Base-by-base conservation (phyloP, 1,140 invertebrate species). In the Ephestia elutella region DNA sequence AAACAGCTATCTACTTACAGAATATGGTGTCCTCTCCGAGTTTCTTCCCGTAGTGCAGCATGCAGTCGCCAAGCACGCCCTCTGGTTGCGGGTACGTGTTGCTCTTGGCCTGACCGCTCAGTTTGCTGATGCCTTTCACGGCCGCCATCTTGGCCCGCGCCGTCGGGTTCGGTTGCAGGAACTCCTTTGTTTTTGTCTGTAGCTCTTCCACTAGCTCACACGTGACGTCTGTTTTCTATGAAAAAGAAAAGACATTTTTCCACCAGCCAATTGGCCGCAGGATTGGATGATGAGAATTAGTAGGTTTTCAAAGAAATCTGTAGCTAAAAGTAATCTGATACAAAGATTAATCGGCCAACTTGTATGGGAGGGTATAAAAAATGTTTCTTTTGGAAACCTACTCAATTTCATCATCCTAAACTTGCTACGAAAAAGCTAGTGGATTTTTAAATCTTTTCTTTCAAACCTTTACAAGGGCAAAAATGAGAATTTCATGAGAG, bases 81-180 rank as follows among this genome's bases (percentile, higher is more conserved):
- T 99, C 98, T 0, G 98, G 97, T 80, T 99, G 98, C 28, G 98
- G 98, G 89, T 99, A 99, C 19, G 97, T 96, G 76, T 95, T 95
- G 25, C 94, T 95, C 86, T 96, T 96, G 5, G 95, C 95, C 80
- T 96, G 95, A 15, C 95, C 95, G 75, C 95, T 96, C 53, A 96
- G 89, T 87, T 96, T 96, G 66, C 94, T 95, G 64, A 96, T 96
- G 28, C 95, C 95, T 88, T 97, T 97, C 7, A 97, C 96, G 51
- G 96, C 96, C 0, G 96, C 96, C 96, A 98, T 98, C 89, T 98
- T 98, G 4, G 96, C 96, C 56, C 96, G 90, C 3, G 96, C 96
- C 25, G 95, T 97, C 54, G 98, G 99, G 92, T 99, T 99, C 49
- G 99, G 99, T 81, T 99, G 99, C 35, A 99, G 92, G 88, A 97